Evolutionary conservation across 2,888 invertebrate genomes (phyloP), one percentile per base, ranked within the genome.

Genomic region (Gerris lacustris): DNA sequence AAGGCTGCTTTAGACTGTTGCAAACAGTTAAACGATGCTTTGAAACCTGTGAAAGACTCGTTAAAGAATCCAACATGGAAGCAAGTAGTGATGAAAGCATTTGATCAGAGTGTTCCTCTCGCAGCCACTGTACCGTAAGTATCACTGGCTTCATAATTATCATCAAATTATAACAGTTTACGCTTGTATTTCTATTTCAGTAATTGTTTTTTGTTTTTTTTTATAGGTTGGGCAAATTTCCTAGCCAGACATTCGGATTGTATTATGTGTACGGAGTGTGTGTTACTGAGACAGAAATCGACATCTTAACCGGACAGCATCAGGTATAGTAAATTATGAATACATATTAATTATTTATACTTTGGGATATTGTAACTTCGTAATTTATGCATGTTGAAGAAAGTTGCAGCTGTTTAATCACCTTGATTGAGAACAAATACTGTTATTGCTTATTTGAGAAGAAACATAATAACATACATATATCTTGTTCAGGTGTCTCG

Each of bases 271-370:
- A 86, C 76, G 89, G 87, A 1, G 82, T 85, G 0, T 81, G 85
- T 6, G 83, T 86, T 2, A 79, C 86, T 5, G 92, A 93, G 80
- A 84, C 90, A 0, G 90, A 92, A 80, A 79, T 92, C 0, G 93
- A 93, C 79, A 81, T 91, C 15, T 81, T 93, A 44, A 91, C 91
- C 0, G 92, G 92, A 9, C 89, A 90, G 78, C 86, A 87, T 77
- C 82, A 71, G 67, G 74, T 75, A 74, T 73, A 71, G 66, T 55
- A 55, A 15, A 55, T 11, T 4, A 11, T 55, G 1, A 31, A 31
- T 2, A 31, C 31, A 31, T 31, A 31, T 31, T 31, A 31, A 31
- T 2, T 31, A 31, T 31, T 31, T 31, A 31, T 31, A 31, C 31
- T 31, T 31, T 31, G 31, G 31, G 31, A 31, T 31, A 31, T 31